Conservation (phyloP, 2,113 vertebrate genomes). For the Nipponia nippon region DNA sequence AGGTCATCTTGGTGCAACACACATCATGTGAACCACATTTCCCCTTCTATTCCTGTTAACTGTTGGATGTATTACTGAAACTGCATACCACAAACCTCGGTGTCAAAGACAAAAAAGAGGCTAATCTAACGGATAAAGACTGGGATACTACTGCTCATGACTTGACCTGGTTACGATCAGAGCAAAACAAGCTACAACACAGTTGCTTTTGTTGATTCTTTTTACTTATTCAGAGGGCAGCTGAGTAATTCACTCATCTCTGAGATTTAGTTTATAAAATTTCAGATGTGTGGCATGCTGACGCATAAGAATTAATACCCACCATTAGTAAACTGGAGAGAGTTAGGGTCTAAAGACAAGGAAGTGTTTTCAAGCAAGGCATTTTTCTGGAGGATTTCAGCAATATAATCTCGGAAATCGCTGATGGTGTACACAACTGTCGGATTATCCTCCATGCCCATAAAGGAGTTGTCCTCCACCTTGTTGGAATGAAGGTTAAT, state of each 20-base stretch:
- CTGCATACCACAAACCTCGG: not conserved
- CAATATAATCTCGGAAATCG: conserved; percentile 78
- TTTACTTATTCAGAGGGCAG: not conserved
- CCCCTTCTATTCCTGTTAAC: not conserved
- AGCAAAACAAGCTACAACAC: not conserved
- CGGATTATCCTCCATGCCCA: conserved; percentile 75
- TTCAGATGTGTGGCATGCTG: not conserved
- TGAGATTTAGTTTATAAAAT: not conserved
- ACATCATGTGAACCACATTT: fast-evolving
- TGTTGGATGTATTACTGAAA: not conserved
- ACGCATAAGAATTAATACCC: conserved; percentile 5
- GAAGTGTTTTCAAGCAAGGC: conserved; percentile 78
- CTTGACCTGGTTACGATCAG: not conserved
- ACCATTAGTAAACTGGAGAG: conserved; percentile 80
- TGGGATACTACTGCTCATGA: not conserved
- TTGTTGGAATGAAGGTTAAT: conserved; percentile 88
- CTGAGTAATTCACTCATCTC: not conserved
- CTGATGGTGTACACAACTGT: conserved; percentile 78
- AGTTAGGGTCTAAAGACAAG: conserved; percentile 72
- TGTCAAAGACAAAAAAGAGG: not conserved
- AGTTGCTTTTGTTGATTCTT: not conserved
- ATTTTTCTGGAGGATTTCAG: conserved; percentile 80
- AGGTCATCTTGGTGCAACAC: not conserved
- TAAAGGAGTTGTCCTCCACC: conserved; percentile 84
- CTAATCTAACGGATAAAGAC: not conserved